Evolutionary conservation across 2,888 invertebrate genomes (phyloP).

Genomic region (Salpingus planirostris): DNA sequence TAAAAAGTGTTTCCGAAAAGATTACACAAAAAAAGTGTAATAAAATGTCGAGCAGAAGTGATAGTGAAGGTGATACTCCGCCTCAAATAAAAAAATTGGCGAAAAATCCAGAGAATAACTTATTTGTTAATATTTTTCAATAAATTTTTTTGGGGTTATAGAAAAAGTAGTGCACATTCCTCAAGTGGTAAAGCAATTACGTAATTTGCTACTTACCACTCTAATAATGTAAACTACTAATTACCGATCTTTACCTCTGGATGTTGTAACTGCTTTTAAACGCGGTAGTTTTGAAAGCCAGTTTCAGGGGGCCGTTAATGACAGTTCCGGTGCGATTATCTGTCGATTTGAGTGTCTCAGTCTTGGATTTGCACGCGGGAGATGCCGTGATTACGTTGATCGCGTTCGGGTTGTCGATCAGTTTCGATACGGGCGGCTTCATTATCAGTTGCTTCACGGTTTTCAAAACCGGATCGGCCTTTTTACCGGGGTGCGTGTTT

Average conservation of each 20-base stretch:
- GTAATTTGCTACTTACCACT: too few species aligned
- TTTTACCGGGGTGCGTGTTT: constrained; percentile 58
- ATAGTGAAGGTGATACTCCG: too few species aligned
- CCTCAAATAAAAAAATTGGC: too few species aligned
- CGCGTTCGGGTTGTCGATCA: constrained; percentile 39
- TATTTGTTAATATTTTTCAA: too few species aligned
- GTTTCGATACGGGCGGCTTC: constrained; percentile 11
- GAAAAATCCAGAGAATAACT: constrained; percentile 1
- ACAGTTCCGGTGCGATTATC: constrained; percentile 36
- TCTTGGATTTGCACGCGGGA: constrained; percentile 22
- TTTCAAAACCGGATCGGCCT: constrained; percentile 29
- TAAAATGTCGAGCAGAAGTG: too few species aligned
- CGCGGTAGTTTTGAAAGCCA: constrained; percentile 40
- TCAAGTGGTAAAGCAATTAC: too few species aligned
- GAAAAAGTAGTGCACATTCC: too few species aligned
- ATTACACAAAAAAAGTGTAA: too few species aligned
- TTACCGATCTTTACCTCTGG: constrained; percentile 36
- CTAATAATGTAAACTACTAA: too few species aligned
- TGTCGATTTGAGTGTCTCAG: constrained; percentile 18
- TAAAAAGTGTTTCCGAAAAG: too few species aligned
- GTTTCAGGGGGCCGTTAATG: constrained; percentile 45
- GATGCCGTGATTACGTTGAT: constrained; percentile 39
- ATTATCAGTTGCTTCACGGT: constrained; percentile 17
- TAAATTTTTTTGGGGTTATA: too few species aligned
- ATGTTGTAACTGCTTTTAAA: constrained; percentile 42